phyloP scores from a whole-genome alignment of 1,140 invertebrate genomes.

The Brachionus calyciflorus region DNA sequence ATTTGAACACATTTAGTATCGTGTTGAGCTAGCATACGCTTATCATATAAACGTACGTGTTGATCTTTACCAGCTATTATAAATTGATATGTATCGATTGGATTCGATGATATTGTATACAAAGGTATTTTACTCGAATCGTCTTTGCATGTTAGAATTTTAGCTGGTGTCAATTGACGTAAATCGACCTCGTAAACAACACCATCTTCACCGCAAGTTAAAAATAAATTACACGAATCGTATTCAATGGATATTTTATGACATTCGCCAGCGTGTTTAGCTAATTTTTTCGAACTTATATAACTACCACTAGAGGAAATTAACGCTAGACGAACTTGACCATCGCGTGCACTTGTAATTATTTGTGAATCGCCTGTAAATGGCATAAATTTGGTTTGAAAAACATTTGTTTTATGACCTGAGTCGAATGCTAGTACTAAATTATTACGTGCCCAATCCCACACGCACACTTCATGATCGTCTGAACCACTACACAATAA shows the following conservation, averaged over 20 bases:
- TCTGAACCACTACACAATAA: slow-evolving; percentile 82
- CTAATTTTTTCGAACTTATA: slow-evolving; percentile 66
- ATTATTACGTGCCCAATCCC: slow-evolving; percentile 80
- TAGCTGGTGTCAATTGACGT: slow-evolving; percentile 68
- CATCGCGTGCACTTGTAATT: slow-evolving; percentile 81
- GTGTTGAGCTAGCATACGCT: slow-evolving; percentile 51
- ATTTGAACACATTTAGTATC: slow-evolving; percentile 6
- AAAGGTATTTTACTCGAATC: slow-evolving; percentile 69
- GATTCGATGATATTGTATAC: slow-evolving; percentile 82
- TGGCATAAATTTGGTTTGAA: slow-evolving; percentile 75
- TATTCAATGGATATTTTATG: slow-evolving; percentile 73
- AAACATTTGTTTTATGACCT: slow-evolving; percentile 81
- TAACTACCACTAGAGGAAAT: slow-evolving; percentile 64
- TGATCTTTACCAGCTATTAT: slow-evolving; percentile 72
- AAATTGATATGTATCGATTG: slow-evolving; percentile 73
- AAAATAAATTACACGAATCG: slow-evolving; percentile 72
- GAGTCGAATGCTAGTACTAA: slow-evolving; percentile 68
- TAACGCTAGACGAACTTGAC: slow-evolving; percentile 71
- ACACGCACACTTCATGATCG: slow-evolving; percentile 78
- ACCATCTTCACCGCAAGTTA: slow-evolving; percentile 84
- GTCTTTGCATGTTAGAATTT: slow-evolving; percentile 66
- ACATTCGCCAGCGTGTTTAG: slow-evolving; percentile 70
- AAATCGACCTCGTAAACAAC: slow-evolving; percentile 77
- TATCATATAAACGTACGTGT: slow-evolving; percentile 61
- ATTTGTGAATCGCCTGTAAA: slow-evolving; percentile 73